Base-by-base conservation (phyloP, 2,797 vertebrate genomes). In the Hylomyscus alleni region DNA sequence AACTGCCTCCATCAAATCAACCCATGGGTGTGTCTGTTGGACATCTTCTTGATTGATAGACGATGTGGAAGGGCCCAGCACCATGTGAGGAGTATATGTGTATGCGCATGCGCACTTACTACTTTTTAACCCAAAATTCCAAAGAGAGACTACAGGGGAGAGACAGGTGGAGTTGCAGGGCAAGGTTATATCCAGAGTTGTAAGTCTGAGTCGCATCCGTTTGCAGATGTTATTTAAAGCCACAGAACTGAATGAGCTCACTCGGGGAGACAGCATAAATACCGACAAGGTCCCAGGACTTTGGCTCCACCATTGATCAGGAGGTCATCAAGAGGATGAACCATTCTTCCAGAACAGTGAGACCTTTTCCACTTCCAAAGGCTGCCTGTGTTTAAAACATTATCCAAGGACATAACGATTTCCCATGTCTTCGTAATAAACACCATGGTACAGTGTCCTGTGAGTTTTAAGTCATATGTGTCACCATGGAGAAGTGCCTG, bases 221-320 rank as follows among this genome's bases (percentile, higher is more conserved):
- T 94, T 89, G 67, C 89, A 93, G 73, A 77, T 73, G 89, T 97
- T 97, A 98, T 98, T 98, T 97, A 98, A 96, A 96, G 97, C 93
- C 95, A 19, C n/a, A 0, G 92, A 77, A 40, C n/a, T 3, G 80
- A 81, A 95, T 98, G 97, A 97, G 97, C 92, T 98, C 97, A 98
- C 92, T 94, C 69, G 52, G 34, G 85, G 69, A 90, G 56, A 95
- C 95, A 73, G 92, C 47, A 80, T 97, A 97, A 98, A 98, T 97
- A 97, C 94, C 95, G 75, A 82, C 31, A 94, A 95, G 97, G 97
- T 96, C 95, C 92, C 40, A 40, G 54, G 94, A 75, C 90, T 83
- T 52, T 24, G 82, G 78, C 89, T 91, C 93, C 92, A 76, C 22
- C 91, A 94, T 95, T 69, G 75, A 96, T 96, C 95, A 56, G 29